A percentile compares a stretch with the other conserved stretches of the same genome.
phyloP scores from a whole-genome alignment of 2,888 invertebrate species.

The Xestia rhomboidea region DNA sequence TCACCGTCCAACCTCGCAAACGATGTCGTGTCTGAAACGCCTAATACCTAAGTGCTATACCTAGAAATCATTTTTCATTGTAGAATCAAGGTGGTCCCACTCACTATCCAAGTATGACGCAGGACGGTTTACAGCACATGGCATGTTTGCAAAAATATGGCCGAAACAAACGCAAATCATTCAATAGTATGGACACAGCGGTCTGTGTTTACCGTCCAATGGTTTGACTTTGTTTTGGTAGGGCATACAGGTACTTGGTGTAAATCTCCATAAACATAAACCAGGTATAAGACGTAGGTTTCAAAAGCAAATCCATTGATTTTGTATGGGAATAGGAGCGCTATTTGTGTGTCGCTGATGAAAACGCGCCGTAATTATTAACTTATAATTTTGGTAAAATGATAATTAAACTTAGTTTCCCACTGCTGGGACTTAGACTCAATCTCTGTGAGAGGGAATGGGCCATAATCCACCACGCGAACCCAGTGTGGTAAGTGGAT shows the following conservation, averaged over 20 bases:
- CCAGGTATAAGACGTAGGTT: too few relatives aligned
- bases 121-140: conserved; percentile 10
- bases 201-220: conserved; percentile 39
- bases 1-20: background rate
- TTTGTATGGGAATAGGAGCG: too few relatives aligned
- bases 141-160: conserved; percentile 38
- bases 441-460: background rate
- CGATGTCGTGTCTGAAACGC: background rate
- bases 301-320: too few relatives aligned
- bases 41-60: background rate
- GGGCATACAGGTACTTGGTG: background rate
- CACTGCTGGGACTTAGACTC: background rate
- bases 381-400: too few relatives aligned
- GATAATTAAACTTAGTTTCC: too few relatives aligned
- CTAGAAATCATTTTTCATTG: background rate
- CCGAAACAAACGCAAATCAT: conserved; percentile 35
- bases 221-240: conserved; percentile 35
- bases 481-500: background rate
- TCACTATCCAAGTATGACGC: conserved; percentile 34
- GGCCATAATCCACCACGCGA: background rate
- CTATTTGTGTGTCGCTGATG: too few relatives aligned
- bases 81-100: background rate
- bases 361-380: too few relatives aligned
- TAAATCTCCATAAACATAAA: too few relatives aligned
- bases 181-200: conserved; percentile 30